Conservation (phyloP, 2,888 invertebrate species). For the Polymixis lichenea region DNA sequence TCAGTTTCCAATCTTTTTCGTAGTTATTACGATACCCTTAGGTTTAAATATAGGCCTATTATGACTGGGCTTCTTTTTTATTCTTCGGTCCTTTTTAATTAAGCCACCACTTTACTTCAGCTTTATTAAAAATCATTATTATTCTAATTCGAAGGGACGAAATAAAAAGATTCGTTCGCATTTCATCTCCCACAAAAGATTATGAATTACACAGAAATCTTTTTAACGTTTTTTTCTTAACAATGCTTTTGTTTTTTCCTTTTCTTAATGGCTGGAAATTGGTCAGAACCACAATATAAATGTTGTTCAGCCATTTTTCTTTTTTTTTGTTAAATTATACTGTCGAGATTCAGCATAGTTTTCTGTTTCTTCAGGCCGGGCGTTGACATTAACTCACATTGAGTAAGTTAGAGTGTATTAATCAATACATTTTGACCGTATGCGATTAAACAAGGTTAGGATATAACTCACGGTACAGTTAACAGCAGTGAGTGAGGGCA, state of each 20-base stretch:
- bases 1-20: conserved; percentile 26
- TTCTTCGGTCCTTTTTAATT: conserved; percentile 54
- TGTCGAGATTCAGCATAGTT: background rate
- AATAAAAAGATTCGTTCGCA: conserved; percentile 62
- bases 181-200: conserved; percentile 60
- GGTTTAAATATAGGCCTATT: conserved; percentile 41
- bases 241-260: conserved; percentile 61
- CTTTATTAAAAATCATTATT: conserved; percentile 68
- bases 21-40: conserved; percentile 18
- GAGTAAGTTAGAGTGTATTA: background rate
- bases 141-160: conserved; percentile 61
- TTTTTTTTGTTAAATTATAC: conserved; percentile 27
- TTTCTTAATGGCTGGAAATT: conserved; percentile 51
- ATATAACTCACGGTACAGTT: background rate
- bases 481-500: background rate
- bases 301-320: conserved; percentile 35
- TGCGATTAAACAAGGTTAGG: background rate
- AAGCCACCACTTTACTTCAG: conserved; percentile 58
- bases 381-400: background rate
- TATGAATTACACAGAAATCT: conserved; percentile 59
- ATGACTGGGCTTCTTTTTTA: conserved; percentile 24
- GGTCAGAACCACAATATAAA: conserved; percentile 35
- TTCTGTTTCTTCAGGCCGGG: background rate
- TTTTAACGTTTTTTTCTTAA: conserved; percentile 56
- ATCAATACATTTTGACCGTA: background rate